phyloP scores from a whole-genome alignment of 2,888 invertebrate species.

The Ophioninae sp. region DNA sequence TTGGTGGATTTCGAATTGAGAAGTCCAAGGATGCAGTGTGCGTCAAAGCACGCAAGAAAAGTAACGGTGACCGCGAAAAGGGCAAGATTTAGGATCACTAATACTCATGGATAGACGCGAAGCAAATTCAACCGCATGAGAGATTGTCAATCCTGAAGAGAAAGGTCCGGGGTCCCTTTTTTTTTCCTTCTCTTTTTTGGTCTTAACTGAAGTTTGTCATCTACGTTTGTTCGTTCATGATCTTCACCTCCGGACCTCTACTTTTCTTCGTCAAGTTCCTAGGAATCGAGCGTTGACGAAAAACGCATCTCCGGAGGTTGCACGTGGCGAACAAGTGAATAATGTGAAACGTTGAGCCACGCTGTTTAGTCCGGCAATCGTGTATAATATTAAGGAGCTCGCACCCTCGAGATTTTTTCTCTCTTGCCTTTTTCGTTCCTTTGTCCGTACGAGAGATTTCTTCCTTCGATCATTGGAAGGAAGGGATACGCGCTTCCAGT shows the following conservation, averaged over 20 bases:
- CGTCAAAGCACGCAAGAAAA: conserved; percentile 52
- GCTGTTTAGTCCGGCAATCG: conserved; percentile 30
- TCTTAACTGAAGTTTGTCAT: conserved; percentile 34
- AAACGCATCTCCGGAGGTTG: conserved; percentile 48
- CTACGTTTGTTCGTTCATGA: conserved; percentile 59
- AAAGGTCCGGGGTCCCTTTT: conserved; percentile 7
- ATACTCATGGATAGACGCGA: conserved; percentile 44
- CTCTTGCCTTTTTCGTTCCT: conserved; percentile 29
- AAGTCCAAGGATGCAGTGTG: conserved; percentile 18
- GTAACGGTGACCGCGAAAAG: conserved; percentile 58
- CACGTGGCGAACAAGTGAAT: conserved; percentile 58
- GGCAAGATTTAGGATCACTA: conserved; percentile 57
- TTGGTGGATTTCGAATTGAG: neutral
- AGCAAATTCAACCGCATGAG: conserved; percentile 45
- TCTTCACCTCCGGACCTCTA: conserved; percentile 54
- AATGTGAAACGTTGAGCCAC: conserved; percentile 59
- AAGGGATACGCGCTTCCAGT: conserved; percentile 31
- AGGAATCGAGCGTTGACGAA: conserved; percentile 30
- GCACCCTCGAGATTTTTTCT: conserved; percentile 42
- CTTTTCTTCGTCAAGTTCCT: conserved; percentile 10
- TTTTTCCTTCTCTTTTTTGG: conserved; percentile 18
- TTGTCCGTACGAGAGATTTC: conserved; percentile 48
- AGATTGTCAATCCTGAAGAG: conserved; percentile 31
- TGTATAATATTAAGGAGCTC: conserved; percentile 40
- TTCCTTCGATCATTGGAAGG: conserved; percentile 3